Evolutionary conservation across 2,888 invertebrate species (phyloP).

Genomic region (Margaritifera margaritifera): DNA sequence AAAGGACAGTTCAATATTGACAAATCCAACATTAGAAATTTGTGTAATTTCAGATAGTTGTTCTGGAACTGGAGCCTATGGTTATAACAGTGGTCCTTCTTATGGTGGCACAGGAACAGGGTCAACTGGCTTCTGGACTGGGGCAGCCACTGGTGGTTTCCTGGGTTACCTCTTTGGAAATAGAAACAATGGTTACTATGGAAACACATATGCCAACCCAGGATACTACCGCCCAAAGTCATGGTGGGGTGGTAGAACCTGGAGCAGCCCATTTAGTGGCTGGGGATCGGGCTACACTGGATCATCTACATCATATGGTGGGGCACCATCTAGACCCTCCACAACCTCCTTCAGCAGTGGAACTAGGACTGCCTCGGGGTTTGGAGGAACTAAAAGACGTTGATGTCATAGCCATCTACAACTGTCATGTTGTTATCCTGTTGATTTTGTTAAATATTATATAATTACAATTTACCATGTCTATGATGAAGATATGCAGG

Average conservation of each 20-base stretch:
- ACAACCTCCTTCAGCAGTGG: constrained; percentile 36
- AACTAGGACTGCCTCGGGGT: constrained; percentile 63
- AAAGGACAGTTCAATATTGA: too few relatives aligned
- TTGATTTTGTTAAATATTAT: too few relatives aligned
- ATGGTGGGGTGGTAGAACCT: constrained; percentile 22
- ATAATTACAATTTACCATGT: too few relatives aligned
- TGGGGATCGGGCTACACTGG: constrained; percentile 32
- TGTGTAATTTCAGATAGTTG: too few relatives aligned
- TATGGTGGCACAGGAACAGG: constrained; percentile 21
- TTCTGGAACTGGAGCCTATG: too few relatives aligned
- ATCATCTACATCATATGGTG: constrained; percentile 11
- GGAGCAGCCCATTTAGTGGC: constrained; percentile 2
- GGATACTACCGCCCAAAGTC: constrained; percentile 8
- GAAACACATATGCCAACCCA: constrained; percentile 16
- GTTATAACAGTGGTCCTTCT: not conserved
- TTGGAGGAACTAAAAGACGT: constrained; percentile 55
- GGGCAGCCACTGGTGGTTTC: constrained; percentile 62
- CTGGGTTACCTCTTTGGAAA: constrained; percentile 60
- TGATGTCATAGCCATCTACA: too few relatives aligned
- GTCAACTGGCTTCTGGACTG: constrained; percentile 63
- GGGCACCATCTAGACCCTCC: constrained; percentile 17
- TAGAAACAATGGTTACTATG: constrained; percentile 25
- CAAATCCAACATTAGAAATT: too few relatives aligned
- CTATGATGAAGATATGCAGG: too few relatives aligned
- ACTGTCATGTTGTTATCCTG: too few relatives aligned